Percentiles rank a stretch among this genome's conserved stretches.
phyloP scores from a whole-genome alignment of 2,797 vertebrate species.

The Phalloptychus januarius region DNA sequence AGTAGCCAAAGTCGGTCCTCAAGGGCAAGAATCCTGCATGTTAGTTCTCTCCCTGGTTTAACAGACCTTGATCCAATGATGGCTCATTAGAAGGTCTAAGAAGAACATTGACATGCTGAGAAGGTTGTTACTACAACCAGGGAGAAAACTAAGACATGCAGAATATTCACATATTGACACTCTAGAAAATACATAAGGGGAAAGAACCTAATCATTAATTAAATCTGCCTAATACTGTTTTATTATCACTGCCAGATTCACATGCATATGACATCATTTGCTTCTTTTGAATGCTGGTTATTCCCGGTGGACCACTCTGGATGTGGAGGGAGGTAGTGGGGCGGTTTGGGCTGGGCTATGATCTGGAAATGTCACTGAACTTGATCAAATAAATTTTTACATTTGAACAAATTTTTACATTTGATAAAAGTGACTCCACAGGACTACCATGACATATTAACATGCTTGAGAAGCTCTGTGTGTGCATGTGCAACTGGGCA shows the following conservation, averaged over 20 bases:
- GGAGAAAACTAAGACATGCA: too few relatives aligned
- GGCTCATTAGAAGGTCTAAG: too few relatives aligned
- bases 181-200: neutral
- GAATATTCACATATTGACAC: neutral
- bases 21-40: too few relatives aligned
- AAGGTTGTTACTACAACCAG: too few relatives aligned
- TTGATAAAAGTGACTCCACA: slow-evolving; percentile 92
- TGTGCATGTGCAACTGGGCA: neutral
- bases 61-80: too few relatives aligned
- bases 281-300: slow-evolving; percentile 68
- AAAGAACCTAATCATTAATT: neutral
- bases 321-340: slow-evolving; percentile 73
- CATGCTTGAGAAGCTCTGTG: slow-evolving; percentile 81
- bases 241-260: slow-evolving; percentile 1
- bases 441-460: slow-evolving; percentile 83
- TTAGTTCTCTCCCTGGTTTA: too few relatives aligned
- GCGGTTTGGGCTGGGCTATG: slow-evolving; percentile 81
- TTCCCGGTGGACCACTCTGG: slow-evolving; percentile 40
- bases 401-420: slow-evolving; percentile 95
- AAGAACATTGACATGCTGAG: too few relatives aligned
- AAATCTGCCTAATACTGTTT: slow-evolving; percentile 3
- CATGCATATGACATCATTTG: slow-evolving; percentile 62
- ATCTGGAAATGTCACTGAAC: slow-evolving; percentile 90
- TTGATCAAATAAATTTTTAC: slow-evolving; percentile 99
- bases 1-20: too few relatives aligned